These are phyloP conservation scores for Peromyscus nudipes DNA, from an alignment of 2,797 vertebrate genomes.

Conservation along the genomic window DNA sequence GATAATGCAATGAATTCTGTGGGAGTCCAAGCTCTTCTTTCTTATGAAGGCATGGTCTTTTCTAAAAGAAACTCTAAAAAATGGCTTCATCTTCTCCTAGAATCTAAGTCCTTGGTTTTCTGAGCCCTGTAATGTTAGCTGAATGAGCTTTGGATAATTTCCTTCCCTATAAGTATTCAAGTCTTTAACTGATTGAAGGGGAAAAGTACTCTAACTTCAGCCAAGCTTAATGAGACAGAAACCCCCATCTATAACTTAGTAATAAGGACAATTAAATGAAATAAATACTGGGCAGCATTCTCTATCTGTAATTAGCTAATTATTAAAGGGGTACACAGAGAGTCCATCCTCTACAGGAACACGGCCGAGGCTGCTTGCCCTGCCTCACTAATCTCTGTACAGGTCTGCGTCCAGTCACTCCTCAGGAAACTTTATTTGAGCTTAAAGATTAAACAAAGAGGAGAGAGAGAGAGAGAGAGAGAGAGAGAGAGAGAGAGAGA, in stretches of 20 bases:
- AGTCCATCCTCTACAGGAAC: slow-evolving; percentile 43
- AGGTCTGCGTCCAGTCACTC: slow-evolving; percentile 50
- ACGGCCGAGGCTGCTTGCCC: slow-evolving; percentile 38
- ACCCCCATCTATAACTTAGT: slow-evolving; percentile 20
- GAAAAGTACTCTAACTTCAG: background rate
- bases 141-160: background rate
- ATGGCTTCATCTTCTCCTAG: background rate
- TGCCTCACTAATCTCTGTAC: slow-evolving; percentile 43
- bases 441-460: slow-evolving; percentile 74
- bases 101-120: slow-evolving; percentile 43
- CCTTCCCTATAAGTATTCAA: background rate
- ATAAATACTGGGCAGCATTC: slow-evolving; percentile 40
- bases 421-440: slow-evolving; percentile 54
- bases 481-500: no score
- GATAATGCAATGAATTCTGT: slow-evolving; percentile 37
- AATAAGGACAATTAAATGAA: slow-evolving; percentile 42
- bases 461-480: no score
- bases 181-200: slow-evolving; percentile 28
- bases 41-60: slow-evolving; percentile 30
- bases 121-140: background rate
- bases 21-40: slow-evolving; percentile 49
- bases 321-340: slow-evolving; percentile 16
- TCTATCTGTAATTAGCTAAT: slow-evolving; percentile 53
- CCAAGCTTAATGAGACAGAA: slow-evolving; percentile 34
- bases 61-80: slow-evolving; percentile 57